Evolutionary conservation across 2,888 invertebrate genomes (phyloP), one percentile per base, ranked within the genome.

Genomic region (Torymus auratus): DNA sequence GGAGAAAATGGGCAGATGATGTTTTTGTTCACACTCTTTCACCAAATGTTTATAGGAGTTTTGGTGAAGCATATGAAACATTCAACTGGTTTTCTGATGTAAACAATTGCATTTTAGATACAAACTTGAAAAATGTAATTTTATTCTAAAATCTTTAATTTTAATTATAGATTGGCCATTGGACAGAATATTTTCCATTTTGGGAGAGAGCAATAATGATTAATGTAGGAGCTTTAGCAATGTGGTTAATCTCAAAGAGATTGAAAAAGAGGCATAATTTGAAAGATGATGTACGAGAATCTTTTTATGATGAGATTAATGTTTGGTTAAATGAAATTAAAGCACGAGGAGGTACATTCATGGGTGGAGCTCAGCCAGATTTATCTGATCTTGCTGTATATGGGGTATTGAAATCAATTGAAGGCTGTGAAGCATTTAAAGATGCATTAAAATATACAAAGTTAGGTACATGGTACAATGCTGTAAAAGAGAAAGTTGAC

Each of bases 1-100:
- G 99, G 99, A 93, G 99, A 68, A 94, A 95, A 88, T 99, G 99
- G 99, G 96, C 96, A 0, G 99, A 99, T 90, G 93, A 94, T 69
- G 94, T 95, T 60, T 93, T 99, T 1, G 98, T 99, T 0, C 99
- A 99, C 89, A 94, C 95, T 0, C 92, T 99, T 55, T 99, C 99
- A 0, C 99, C 99, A 0, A 99, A 99, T 91, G 98, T 99, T 52
- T 99, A 99, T 89, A 94, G 98, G 79, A 96, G 96, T 0, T 91
- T 94, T 0, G 91, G 92, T 0, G 99, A 99, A 92, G 94, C 99
- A 0, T 91, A 97, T 23, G 95, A 97, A 89, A 96, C 99, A 0
- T 99, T 99, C 91, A 94, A 95, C 84, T 98, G 98, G 96, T 99
- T 99, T 91, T 96, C 98, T 4, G 92, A 96, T 85, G 92, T 92